These are phyloP conservation scores for Yponomeuta evonymella DNA, from an alignment of 2,888 invertebrate species.

Conservation along the genomic window DNA sequence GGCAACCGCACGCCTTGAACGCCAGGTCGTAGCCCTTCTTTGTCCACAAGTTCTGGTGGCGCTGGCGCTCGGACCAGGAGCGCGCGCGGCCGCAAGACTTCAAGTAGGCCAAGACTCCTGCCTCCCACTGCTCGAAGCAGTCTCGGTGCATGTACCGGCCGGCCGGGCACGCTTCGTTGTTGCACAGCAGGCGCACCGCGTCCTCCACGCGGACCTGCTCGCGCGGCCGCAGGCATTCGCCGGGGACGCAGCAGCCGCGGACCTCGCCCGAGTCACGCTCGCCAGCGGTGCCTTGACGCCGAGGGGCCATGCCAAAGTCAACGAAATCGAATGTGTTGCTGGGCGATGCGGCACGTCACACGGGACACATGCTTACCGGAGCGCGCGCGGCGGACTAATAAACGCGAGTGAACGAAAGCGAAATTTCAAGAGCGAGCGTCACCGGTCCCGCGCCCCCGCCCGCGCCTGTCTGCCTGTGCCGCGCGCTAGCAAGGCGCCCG, in stretches of 20 bases:
- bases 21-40: conserved; percentile 98
- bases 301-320: conserved; percentile 58
- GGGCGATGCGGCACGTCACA: conserved; percentile 65
- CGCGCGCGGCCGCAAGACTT: conserved; percentile 94
- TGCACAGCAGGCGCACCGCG: conserved; percentile 92
- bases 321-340: conserved; percentile 64
- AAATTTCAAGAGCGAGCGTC: conserved; percentile 81
- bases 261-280: conserved; percentile 68
- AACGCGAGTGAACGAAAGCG: conserved; percentile 80
- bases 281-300: conserved; percentile 69
- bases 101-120: conserved; percentile 89
- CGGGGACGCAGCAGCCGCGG: conserved; percentile 88
- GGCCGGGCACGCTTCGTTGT: conserved; percentile 92
- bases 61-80: conserved; percentile 96
- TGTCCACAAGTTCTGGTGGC: conserved; percentile 97
- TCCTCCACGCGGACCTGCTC: conserved; percentile 80
- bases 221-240: conserved; percentile 87
- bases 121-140: conserved; percentile 97
- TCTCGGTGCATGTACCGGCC: conserved; percentile 97
- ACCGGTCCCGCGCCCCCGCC: conserved; percentile 39
- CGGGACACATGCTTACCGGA: conserved; percentile 76
- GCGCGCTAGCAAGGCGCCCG: conserved; percentile 43
- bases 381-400: conserved; percentile 78
- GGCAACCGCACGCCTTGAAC: conserved; percentile 95
- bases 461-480: conserved; percentile 43